phyloP scores from a whole-genome alignment of 2,888 invertebrate genomes.

The Luperina testacea region DNA sequence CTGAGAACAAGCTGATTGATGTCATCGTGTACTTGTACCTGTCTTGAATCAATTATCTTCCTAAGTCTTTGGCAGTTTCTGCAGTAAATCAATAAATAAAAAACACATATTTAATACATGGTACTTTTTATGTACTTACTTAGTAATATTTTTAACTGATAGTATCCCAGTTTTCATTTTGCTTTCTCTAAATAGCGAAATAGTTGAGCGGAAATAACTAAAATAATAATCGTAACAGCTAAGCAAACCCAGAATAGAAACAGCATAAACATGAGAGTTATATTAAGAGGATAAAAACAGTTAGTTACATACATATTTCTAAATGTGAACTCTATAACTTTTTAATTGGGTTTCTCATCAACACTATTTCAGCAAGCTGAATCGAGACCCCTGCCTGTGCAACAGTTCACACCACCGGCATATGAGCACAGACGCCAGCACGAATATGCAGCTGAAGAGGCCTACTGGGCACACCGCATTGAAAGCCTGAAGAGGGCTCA shows the following conservation, averaged over 20 bases:
- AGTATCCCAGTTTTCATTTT: neutral
- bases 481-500: conserved; percentile 84
- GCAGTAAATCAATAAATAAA: neutral
- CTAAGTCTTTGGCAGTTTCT: neutral
- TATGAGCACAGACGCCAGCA: conserved; percentile 78
- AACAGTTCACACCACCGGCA: conserved; percentile 76
- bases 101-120: neutral
- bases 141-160: neutral
- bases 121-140: neutral
- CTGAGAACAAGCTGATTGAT: conserved; percentile 10
- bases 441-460: conserved; percentile 83
- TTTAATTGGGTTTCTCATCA: neutral
- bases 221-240: neutral
- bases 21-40: conserved; percentile 4
- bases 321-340: neutral
- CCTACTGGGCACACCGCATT: conserved; percentile 86
- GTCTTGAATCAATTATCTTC: neutral
- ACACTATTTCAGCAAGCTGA: conserved; percentile 79
- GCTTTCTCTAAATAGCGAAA: neutral
- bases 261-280: neutral
- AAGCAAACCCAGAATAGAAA: neutral
- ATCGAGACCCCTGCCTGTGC: conserved; percentile 68
- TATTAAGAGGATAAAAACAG: neutral
- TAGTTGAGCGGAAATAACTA: neutral
- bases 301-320: neutral